Evolutionary conservation across 2,113 vertebrate species (phyloP).

Genomic region (Antigone vipio): DNA sequence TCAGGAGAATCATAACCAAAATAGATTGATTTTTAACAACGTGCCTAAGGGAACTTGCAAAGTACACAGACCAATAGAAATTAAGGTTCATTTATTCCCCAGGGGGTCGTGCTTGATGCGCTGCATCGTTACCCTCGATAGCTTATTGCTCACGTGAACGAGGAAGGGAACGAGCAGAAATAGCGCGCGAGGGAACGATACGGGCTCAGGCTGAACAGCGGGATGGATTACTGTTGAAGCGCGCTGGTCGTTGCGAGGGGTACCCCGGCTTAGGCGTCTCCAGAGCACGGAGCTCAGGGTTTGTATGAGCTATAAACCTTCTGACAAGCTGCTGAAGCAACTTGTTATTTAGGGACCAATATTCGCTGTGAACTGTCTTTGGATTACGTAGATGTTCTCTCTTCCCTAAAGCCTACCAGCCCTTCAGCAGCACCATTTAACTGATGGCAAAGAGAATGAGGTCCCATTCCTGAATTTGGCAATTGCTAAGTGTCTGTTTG

Average conservation of each 20-base stretch:
- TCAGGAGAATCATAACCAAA: conserved; percentile 24
- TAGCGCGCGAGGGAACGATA: not conserved
- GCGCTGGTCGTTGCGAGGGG: accelerated
- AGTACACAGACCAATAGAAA: not conserved
- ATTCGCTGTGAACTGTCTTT: not conserved
- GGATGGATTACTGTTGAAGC: not conserved
- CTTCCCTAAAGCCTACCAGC: not conserved
- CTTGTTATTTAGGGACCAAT: not conserved
- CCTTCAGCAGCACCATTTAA: not conserved
- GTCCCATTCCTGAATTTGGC: not conserved
- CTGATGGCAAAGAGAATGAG: not conserved
- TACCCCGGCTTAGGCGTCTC: not conserved
- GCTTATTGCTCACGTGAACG: not conserved
- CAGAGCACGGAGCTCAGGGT: not conserved
- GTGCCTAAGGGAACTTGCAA: not conserved
- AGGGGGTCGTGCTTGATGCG: not conserved
- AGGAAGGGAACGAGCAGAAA: not conserved
- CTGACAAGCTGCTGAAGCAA: not conserved
- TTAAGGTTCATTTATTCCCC: not conserved
- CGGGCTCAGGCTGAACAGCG: not conserved
- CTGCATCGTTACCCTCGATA: not conserved
- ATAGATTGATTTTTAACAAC: conserved; percentile 32
- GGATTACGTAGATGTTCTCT: not conserved
- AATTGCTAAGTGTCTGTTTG: not conserved
- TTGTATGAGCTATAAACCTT: not conserved